These are phyloP conservation scores for Oreotragus oreotragus DNA, from an alignment of 2,113 vertebrate species.

Conservation along the genomic window DNA sequence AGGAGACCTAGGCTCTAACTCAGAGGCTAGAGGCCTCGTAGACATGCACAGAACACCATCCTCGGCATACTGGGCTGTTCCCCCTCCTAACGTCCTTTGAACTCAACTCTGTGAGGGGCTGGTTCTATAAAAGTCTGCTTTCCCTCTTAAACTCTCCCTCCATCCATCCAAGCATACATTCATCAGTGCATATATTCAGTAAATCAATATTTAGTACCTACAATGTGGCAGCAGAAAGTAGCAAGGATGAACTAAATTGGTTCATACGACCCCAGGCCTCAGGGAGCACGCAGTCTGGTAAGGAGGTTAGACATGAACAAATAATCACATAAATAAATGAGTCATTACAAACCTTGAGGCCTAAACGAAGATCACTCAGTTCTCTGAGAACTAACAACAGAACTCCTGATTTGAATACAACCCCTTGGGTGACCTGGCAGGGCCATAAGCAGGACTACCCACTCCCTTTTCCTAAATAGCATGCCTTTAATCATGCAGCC, in stretches of 20 bases:
- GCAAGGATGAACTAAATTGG: neutral
- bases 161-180: neutral
- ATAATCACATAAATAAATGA: neutral
- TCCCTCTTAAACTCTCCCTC: neutral
- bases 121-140: neutral
- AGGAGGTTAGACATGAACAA: neutral
- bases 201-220: neutral
- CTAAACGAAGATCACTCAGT: neutral
- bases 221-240: neutral
- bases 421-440: neutral
- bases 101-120: neutral
- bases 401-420: neutral
- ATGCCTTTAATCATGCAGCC: neutral
- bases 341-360: neutral
- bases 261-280: neutral
- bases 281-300: neutral
- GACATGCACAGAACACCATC: neutral
- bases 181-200: neutral
- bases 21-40: neutral
- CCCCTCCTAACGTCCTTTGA: neutral
- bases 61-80: neutral
- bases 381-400: neutral
- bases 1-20: neutral
- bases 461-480: neutral
- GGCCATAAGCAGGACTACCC: neutral